Evolutionary conservation across 2,113 vertebrate species (phyloP), one percentile per base, ranked within the genome.

Genomic region (Mustelus asterias): DNA sequence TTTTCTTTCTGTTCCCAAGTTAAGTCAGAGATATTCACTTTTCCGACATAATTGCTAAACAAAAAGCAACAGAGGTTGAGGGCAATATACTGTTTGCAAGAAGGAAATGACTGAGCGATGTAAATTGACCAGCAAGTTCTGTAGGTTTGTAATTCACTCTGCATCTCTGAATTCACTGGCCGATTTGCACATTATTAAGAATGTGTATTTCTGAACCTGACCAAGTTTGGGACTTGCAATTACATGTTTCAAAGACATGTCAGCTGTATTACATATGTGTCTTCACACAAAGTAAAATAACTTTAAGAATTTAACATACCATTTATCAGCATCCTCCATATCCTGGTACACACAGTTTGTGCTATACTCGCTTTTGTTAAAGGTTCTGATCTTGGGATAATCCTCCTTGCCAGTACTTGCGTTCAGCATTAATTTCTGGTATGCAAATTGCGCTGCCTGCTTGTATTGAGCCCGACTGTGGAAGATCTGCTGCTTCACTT

Each of bases 1-100:
- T 96, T 97, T 96, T 99, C 98, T 97, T 98, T 99, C 97, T 99
- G 98, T 96, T 98, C 98, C 98, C 98, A 99, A 48, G 98, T 99
- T 95, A 99, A 96, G 85, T 99, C 98, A 94, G 97, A 97, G 96
- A 99, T 97, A 97, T 97, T 97, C 67, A 98, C 97, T 96, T 98
- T 97, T 96, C 96, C 96, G 85, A 96, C 96, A 80, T 97, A 96
- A 96, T 96, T 95, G 97, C 97, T 97, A 86, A 95, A 97, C 98
- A 98, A 98, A 95, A 90, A 90, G 29, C 60, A 33, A 90, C 10
- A 44, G 20, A 58, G 54, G 26, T 33, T 33, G 26, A 33, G 24
- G 54, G 7, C 26, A 29, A 60, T 11, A 60, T 86, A 2, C 44
- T 8, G 7, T 7, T 9, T 86, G 83, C 22, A 18, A 37, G 41